Conservation (phyloP, 2,888 invertebrate species). For the Pycnomerus fuliginosus region DNA sequence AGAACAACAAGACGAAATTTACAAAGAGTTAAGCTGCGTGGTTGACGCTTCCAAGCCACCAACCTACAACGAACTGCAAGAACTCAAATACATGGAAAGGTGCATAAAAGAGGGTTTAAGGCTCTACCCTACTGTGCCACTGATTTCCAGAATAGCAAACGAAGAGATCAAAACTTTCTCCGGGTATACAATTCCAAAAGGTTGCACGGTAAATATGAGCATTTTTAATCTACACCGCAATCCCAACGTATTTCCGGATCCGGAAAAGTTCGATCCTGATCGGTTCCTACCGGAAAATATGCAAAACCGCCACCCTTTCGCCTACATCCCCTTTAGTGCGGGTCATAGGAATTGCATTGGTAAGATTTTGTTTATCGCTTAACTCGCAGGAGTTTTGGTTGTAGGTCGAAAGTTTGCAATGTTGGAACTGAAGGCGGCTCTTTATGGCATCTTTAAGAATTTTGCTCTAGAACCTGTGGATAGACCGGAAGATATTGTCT, state of each 20-base stretch:
- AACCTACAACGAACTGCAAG: conserved; percentile 58
- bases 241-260: conserved; percentile 52
- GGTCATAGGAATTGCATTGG: conserved; percentile 48
- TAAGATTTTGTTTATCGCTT: no score
- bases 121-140: conserved; percentile 66
- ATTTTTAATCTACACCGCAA: conserved; percentile 55
- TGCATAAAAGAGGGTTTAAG: conserved; percentile 66
- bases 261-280: conserved; percentile 49
- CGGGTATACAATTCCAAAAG: conserved; percentile 52
- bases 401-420: no score
- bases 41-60: conserved; percentile 48
- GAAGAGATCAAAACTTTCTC: conserved; percentile 23
- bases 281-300: no score
- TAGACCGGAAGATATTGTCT: no score
- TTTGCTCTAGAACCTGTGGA: no score
- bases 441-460: no score
- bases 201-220: conserved; percentile 55
- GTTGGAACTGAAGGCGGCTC: no score
- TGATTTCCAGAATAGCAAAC: conserved; percentile 56
- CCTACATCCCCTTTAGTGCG: no score
- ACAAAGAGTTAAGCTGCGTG: conserved; percentile 26
- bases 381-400: no score
- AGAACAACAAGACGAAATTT: conserved; percentile 44
- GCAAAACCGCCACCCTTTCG: no score
- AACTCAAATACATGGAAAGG: conserved; percentile 64